Evolutionary conservation across 2,888 invertebrate genomes (phyloP), one percentile per base, ranked within the genome.

Genomic region (Melitaea athalia): DNA sequence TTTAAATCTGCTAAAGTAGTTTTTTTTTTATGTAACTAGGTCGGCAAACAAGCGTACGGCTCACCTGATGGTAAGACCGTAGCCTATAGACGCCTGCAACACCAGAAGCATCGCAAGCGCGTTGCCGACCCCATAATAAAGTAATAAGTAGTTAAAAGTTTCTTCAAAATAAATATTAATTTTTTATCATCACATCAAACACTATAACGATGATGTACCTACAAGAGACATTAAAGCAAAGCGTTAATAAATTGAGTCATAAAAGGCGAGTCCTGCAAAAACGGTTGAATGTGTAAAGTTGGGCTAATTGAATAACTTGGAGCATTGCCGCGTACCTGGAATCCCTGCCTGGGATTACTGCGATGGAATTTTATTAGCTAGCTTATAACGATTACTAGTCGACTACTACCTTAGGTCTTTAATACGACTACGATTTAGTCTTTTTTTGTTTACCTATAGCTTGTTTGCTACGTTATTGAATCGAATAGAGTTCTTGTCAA

Each of bases 301-400:
- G 60, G 59, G 53, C 63, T 69, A 71, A 71, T 69, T 69, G 66
- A 71, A 69, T 69, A 71, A 66, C 71, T 66, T 52, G 55, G 61
- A 42, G 61, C 61, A 50, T 43, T 47, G 61, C 65, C 59, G 53
- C 61, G 61, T 62, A 55, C 61, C 66, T 61, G 61, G 66, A 43
- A 50, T 55, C 57, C 43, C 60, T 61, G 55, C 64, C 64, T 49
- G 55, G 61, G 64, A 64, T 69, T 69, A 57, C 45, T 57, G 63
- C 43, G 60, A 62, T 62, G 61, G 49, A 64, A 59, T 69, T 65
- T 65, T 69, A 69, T 65, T 69, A 65, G 47, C 64, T 42, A 60
- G 61, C 43, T 68, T 63, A 68, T 52, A 52, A 17, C 68, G 63
- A 61, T 64, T 68, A 64, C 63, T 68, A 52, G 59, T 17, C 11